These are phyloP conservation scores for Lacerta agilis DNA, from an alignment of 2,797 vertebrate species.

Conservation along the genomic window DNA sequence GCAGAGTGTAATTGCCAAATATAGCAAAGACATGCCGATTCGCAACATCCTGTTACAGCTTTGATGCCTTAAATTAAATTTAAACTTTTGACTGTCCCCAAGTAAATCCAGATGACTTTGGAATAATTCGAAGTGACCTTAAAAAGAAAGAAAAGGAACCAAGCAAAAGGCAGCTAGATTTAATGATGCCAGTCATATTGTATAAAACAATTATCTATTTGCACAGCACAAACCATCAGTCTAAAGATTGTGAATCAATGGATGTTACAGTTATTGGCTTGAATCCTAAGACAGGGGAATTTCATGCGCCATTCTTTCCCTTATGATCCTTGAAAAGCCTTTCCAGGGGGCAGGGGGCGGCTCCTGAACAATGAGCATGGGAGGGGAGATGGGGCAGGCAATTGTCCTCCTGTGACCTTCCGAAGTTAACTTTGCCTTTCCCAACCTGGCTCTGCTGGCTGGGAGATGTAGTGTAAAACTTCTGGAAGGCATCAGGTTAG, in stretches of 20 bases:
- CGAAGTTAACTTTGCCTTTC: background rate
- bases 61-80: background rate
- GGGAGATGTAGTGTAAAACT: background rate
- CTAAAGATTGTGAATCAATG: background rate
- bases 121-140: background rate
- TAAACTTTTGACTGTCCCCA: background rate
- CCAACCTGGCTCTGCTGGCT: background rate
- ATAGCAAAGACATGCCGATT: slow-evolving; percentile 21
- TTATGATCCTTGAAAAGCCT: background rate
- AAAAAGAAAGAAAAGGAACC: background rate
- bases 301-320: background rate
- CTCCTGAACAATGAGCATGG: background rate
- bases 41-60: background rate
- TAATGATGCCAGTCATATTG: background rate
- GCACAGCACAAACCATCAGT: background rate
- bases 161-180: background rate
- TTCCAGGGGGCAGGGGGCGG: background rate
- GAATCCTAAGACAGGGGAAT: background rate
- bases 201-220: background rate
- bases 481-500: background rate
- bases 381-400: background rate
- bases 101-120: background rate
- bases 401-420: background rate
- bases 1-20: background rate
- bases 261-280: background rate